These are phyloP conservation scores for Rhimphoctona megacephalus DNA, from an alignment of 2,888 invertebrate genomes.

Conservation along the genomic window DNA sequence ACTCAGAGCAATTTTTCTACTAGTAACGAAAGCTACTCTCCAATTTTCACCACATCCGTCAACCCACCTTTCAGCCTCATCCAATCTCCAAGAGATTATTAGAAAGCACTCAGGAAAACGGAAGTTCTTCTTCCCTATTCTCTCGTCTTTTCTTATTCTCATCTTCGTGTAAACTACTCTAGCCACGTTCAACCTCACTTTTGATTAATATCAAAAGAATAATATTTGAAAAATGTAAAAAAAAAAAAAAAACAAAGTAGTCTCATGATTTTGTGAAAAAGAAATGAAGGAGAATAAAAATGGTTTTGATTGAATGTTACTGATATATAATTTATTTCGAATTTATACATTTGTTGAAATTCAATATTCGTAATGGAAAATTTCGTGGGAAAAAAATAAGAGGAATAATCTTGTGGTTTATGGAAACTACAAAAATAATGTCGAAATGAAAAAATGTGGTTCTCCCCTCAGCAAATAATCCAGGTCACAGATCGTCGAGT, in stretches of 20 bases:
- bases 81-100: constrained; percentile 29
- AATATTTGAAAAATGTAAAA: constrained; percentile 4
- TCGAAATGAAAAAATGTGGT: background rate
- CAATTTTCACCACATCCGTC: background rate
- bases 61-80: background rate
- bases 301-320: background rate
- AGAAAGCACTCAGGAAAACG: constrained; percentile 46
- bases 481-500: background rate
- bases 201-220: constrained; percentile 10
- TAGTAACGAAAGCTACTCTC: background rate
- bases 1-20: background rate
- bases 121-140: constrained; percentile 30
- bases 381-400: background rate
- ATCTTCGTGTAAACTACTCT: constrained; percentile 26
- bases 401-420: background rate
- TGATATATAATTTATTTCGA: background rate
- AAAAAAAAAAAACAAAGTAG: background rate
- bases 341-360: too few relatives aligned
- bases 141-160: constrained; percentile 22
- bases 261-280: background rate
- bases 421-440: background rate
- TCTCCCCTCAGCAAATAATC: constrained; percentile 10
- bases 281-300: background rate
- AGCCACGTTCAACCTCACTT: constrained; percentile 27
- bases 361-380: background rate